Evolutionary conservation across 2,888 invertebrate species (phyloP).

Genomic region (Leptarthrus brevirostris): DNA sequence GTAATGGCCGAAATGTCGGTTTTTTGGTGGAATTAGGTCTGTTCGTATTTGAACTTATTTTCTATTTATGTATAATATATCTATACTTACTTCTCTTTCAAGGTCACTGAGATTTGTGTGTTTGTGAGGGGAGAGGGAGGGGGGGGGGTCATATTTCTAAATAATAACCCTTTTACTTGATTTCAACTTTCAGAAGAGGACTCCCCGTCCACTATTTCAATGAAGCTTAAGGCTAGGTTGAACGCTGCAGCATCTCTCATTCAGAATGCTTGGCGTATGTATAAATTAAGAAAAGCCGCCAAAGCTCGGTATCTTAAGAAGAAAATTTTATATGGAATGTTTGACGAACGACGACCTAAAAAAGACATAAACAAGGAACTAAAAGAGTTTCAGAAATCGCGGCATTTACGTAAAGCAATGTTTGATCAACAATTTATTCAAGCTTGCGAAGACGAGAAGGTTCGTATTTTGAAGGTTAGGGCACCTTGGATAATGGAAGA

Average conservation of each 20-base stretch:
- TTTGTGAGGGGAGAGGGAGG: too few relatives aligned
- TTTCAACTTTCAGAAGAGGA: too few relatives aligned
- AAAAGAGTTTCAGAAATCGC: constrained; percentile 3
- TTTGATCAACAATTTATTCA: constrained; percentile 63
- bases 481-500: constrained; percentile 75
- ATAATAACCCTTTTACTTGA: too few relatives aligned
- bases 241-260: constrained; percentile 50
- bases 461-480: constrained; percentile 67
- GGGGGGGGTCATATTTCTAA: too few relatives aligned
- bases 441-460: constrained; percentile 67
- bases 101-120: too few relatives aligned
- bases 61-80: too few relatives aligned
- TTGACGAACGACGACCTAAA: constrained; percentile 44
- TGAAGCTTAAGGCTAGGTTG: too few relatives aligned
- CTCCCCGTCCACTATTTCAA: too few relatives aligned
- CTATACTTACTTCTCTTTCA: too few relatives aligned
- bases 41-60: too few relatives aligned
- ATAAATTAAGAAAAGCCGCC: constrained; percentile 59
- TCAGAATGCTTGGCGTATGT: constrained; percentile 66
- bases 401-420: constrained; percentile 55
- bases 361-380: constrained; percentile 4
- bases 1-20: too few relatives aligned
- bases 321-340: constrained; percentile 66
- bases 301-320: constrained; percentile 59
- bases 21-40: too few relatives aligned